Evolutionary conservation across 2,113 vertebrate species (phyloP), one percentile per base, ranked within the genome.

Genomic region (Erinaceus europaeus): DNA sequence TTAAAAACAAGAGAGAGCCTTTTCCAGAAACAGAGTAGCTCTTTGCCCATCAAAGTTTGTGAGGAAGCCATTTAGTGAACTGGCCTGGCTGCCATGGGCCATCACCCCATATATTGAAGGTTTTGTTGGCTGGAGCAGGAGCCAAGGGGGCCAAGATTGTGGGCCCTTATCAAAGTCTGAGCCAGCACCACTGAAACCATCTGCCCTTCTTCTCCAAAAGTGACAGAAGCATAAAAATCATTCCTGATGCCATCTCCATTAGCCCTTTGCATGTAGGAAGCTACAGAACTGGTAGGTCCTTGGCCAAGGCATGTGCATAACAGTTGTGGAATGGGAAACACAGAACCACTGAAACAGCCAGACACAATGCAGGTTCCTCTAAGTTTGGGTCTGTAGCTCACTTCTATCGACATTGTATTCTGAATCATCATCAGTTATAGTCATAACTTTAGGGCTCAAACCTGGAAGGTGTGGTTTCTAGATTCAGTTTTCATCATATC

Each of bases 21-120:
- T 90, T 87, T 32, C 62, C 32, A 62, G 71, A 91, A 92, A 62
- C 59, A 18, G 17, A 88, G 68, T 40, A 53, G 76, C 55, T 77
- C 25, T 62, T 27, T 29, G 68, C 27, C 65, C n/a, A 8, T 27
- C 25, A 25, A 3, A 18, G 32, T 50, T 40, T 9, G 29, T 50
- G 17, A 38, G 50, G 36, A 84, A 32, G 62, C 4, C 62, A 34
- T 44, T 80, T 57, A 4, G 25, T 48, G 55, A 74, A n/a, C 23
- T 34, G 72, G 55, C 48, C 76, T 86, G 46, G 59, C 48, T 86
- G 6, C 5, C 2, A 5, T 2, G 38, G 27, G n/a, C n/a, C 48
- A 25, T 46, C 12, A n/a, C 0, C 4, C 17, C 34, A n/a, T 34
- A n/a, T 73, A 42, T 20, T 55, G 34, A 27, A 64, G 21, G n/a